Conservation (phyloP, 2,797 vertebrate genomes). For the Siniperca scherzeri region DNA sequence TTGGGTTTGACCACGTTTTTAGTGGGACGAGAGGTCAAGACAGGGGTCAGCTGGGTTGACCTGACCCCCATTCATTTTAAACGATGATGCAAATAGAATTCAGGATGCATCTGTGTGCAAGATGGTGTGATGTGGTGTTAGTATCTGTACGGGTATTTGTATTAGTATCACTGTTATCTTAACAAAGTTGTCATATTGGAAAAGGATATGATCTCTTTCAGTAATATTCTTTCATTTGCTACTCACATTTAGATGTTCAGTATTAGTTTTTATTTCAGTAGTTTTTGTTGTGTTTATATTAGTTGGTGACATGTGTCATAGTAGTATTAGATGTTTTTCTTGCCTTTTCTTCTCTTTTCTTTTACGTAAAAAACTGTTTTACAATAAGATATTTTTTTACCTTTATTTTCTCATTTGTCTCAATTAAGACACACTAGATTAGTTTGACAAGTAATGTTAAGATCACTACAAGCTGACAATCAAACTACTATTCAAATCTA, state of each 20-base stretch:
- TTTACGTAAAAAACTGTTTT: too few relatives aligned
- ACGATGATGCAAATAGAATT: not conserved
- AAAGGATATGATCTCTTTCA: not conserved
- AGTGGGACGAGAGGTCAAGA: constrained; percentile 18
- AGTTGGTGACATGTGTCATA: not conserved
- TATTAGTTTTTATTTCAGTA: not conserved
- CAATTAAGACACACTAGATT: not conserved
- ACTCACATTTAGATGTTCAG: not conserved
- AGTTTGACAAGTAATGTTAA: too few relatives aligned
- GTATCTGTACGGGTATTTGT: not conserved
- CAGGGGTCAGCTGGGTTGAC: constrained; percentile 15
- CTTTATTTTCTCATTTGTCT: not conserved
- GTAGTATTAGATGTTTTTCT: not conserved
- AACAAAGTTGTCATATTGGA: not conserved
- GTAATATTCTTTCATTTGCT: not conserved
- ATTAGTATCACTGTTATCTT: not conserved
- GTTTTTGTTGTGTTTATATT: not conserved
- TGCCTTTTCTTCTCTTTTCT: not conserved
- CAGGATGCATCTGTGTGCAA: constrained; percentile 35
- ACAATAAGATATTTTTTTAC: not conserved
- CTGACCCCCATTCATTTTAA: constrained; percentile 31
- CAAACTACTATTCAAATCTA: too few relatives aligned
- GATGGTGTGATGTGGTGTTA: not conserved
- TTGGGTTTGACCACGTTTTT: constrained; percentile 7
- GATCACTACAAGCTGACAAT: too few relatives aligned